Conservation (phyloP, 1,140 invertebrate genomes). For the Arctopsyche grandis region DNA sequence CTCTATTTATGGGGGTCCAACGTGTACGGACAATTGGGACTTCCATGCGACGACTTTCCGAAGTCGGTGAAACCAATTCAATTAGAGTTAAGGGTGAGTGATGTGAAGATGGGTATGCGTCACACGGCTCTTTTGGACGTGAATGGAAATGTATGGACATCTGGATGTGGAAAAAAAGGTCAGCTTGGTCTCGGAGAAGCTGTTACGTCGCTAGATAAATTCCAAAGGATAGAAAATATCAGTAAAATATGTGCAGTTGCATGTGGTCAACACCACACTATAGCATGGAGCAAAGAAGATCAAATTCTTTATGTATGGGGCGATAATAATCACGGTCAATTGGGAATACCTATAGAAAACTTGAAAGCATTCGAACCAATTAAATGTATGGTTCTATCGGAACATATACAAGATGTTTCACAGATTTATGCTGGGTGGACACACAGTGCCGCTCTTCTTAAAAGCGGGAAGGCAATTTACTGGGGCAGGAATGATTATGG, state of each 20-base stretch:
- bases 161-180: constrained; percentile 72
- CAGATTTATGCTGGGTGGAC: constrained; percentile 78
- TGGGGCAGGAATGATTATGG: constrained; percentile 88
- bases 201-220: constrained; percentile 63
- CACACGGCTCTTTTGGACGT: constrained; percentile 76
- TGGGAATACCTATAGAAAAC: constrained; percentile 66
- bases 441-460: constrained; percentile 72
- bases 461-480: constrained; percentile 69
- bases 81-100: constrained; percentile 58
- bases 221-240: constrained; percentile 68
- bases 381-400: constrained; percentile 63
- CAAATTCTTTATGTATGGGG: constrained; percentile 74
- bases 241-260: constrained; percentile 67
- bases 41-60: constrained; percentile 64
- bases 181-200: constrained; percentile 71
- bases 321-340: constrained; percentile 79
- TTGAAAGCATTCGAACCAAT: constrained; percentile 59
- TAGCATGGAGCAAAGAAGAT: constrained; percentile 69
- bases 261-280: constrained; percentile 80
- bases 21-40: constrained; percentile 76
- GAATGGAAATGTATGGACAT: constrained; percentile 69
- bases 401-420: constrained; percentile 62
- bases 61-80: constrained; percentile 61
- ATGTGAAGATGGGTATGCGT: constrained; percentile 70
- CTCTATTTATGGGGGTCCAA: constrained; percentile 83